Evolutionary conservation across 2,888 invertebrate genomes (phyloP).

Genomic region (Spodoptera exigua): DNA sequence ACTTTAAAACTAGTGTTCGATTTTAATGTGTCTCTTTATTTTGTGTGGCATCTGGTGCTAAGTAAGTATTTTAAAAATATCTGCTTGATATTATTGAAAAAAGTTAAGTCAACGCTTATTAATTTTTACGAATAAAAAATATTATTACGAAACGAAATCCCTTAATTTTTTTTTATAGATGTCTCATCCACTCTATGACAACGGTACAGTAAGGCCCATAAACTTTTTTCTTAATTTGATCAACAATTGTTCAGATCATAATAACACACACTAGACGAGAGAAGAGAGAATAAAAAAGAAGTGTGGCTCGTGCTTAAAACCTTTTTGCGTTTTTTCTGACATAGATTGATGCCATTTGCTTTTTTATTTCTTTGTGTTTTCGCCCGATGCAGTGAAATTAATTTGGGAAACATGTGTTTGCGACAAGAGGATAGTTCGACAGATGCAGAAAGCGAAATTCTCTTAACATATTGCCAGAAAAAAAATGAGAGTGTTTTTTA

Average conservation of each 20-base stretch:
- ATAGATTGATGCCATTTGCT: slow-evolving; percentile 71
- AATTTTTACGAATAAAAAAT: too few relatives aligned
- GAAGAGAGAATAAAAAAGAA: slow-evolving; percentile 75
- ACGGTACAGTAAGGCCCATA: slow-evolving; percentile 44
- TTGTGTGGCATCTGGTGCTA: too few relatives aligned
- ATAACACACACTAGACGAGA: slow-evolving; percentile 70
- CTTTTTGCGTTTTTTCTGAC: slow-evolving; percentile 81
- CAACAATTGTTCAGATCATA: slow-evolving; percentile 82
- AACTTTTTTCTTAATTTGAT: slow-evolving; percentile 84
- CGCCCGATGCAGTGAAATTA: slow-evolving; percentile 79
- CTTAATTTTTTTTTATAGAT: background rate
- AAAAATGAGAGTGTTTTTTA: slow-evolving; percentile 37
- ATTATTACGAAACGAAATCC: too few relatives aligned
- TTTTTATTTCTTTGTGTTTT: slow-evolving; percentile 74
- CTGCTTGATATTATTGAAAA: too few relatives aligned
- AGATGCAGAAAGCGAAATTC: slow-evolving; percentile 67
- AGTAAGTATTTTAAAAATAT: too few relatives aligned
- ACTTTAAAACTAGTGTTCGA: too few relatives aligned
- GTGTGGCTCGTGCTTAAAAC: slow-evolving; percentile 81
- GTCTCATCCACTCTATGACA: slow-evolving; percentile 68
- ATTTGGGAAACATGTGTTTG: slow-evolving; percentile 79
- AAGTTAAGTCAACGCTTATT: too few relatives aligned
- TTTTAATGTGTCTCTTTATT: too few relatives aligned
- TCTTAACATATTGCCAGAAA: slow-evolving; percentile 41
- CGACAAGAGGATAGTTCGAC: slow-evolving; percentile 70